Percentiles rank a stretch among this genome's conserved stretches.
These are phyloP conservation scores for Ceratina australensis DNA, from an alignment of 1,140 invertebrate genomes.

Conservation along the genomic window DNA sequence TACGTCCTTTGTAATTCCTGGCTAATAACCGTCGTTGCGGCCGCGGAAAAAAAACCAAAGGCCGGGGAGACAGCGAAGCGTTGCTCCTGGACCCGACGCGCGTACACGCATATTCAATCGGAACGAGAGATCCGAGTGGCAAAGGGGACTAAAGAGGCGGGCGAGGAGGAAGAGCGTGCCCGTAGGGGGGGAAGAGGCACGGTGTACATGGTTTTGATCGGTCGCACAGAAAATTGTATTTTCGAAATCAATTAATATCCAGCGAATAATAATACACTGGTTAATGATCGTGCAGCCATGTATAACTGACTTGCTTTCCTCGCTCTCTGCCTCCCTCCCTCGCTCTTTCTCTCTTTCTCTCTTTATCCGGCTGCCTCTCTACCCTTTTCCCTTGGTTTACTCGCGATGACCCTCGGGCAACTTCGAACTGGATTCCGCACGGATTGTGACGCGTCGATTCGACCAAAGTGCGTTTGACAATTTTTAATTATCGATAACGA, in stretches of 20 bases:
- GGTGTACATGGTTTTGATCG: constrained; percentile 74
- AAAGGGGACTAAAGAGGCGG: constrained; percentile 34
- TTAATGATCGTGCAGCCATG: constrained; percentile 72
- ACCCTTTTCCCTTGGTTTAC: constrained; percentile 46
- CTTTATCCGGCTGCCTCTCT: not conserved
- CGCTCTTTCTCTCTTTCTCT: too few relatives aligned
- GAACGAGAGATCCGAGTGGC: constrained; percentile 30
- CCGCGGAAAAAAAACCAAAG: constrained; percentile 12
- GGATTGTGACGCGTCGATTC: constrained; percentile 54
- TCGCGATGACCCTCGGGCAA: constrained; percentile 62
- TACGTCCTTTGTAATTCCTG: too few relatives aligned
- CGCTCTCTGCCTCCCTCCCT: too few relatives aligned
- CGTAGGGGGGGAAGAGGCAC: not conserved
- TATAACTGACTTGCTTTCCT: constrained; percentile 35
- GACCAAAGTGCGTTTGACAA: constrained; percentile 76
- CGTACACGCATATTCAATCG: constrained; percentile 24
- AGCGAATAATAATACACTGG: constrained; percentile 76
- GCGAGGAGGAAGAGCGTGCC: not conserved
- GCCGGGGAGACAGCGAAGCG: constrained; percentile 7
- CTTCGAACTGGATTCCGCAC: constrained; percentile 67
- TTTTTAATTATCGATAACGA: constrained; percentile 77
- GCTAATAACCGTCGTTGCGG: too few relatives aligned
- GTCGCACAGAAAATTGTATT: constrained; percentile 78
- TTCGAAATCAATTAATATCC: constrained; percentile 79
- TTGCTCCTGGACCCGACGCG: constrained; percentile 46